phyloP scores from a whole-genome alignment of 1,140 invertebrate genomes.

The Cotesia typhae region DNA sequence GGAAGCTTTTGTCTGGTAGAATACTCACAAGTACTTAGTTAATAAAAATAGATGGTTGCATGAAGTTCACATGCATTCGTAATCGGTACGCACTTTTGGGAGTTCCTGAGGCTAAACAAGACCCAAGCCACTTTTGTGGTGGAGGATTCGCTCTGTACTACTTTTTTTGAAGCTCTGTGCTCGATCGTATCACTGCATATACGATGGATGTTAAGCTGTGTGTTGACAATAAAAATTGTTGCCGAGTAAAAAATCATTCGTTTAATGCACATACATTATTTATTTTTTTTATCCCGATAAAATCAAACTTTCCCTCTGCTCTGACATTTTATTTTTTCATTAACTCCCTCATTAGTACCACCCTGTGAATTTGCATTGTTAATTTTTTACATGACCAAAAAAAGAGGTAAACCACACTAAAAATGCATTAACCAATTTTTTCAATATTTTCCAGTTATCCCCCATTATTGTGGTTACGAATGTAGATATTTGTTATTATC shows the following conservation, averaged over 20 bases:
- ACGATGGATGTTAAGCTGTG: no score
- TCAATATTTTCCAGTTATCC: constrained; percentile 14
- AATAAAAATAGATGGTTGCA: constrained; percentile 52
- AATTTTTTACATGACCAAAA: constrained; percentile 30
- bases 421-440: constrained; percentile 20
- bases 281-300: background rate
- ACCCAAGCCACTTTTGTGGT: constrained; percentile 52
- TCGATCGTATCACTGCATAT: background rate
- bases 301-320: constrained; percentile 11
- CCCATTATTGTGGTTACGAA: background rate
- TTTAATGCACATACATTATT: background rate
- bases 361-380: constrained; percentile 29
- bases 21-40: constrained; percentile 44
- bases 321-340: constrained; percentile 36
- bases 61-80: constrained; percentile 48
- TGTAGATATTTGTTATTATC: no score
- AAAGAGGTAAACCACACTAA: constrained; percentile 15
- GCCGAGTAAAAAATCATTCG: constrained; percentile 3
- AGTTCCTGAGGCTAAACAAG: constrained; percentile 51
- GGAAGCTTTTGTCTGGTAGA: constrained; percentile 31
- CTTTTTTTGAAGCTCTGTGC: background rate
- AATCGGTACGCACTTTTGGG: constrained; percentile 54
- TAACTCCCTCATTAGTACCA: constrained; percentile 26
- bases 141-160: constrained; percentile 3
- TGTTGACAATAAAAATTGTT: constrained; percentile 6